Conservation (phyloP, 2,113 vertebrate species). For the Amia ocellicauda region DNA sequence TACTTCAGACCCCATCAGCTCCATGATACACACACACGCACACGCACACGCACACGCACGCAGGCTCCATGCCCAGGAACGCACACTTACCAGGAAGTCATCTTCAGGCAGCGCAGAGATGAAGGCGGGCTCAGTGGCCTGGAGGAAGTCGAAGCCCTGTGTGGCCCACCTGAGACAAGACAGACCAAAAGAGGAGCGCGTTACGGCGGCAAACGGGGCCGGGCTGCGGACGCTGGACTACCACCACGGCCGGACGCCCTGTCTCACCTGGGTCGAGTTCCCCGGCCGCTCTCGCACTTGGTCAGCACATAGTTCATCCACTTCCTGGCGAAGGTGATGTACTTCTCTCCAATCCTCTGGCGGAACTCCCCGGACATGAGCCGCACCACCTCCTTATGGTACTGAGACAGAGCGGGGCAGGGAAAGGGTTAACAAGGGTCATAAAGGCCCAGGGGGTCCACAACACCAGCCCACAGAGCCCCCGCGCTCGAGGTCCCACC, state of each 20-base stretch:
- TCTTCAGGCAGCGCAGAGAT: constrained; percentile 97
- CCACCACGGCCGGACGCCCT: neutral
- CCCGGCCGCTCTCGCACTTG: constrained; percentile 94
- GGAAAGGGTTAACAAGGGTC: neutral
- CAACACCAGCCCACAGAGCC: too few relatives aligned
- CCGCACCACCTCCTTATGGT: constrained; percentile 97
- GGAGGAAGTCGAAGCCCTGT: constrained; percentile 98
- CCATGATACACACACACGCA: too few relatives aligned
- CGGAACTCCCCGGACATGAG: constrained; percentile 96
- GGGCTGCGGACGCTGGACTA: too few relatives aligned
- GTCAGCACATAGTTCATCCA: constrained; percentile 99
- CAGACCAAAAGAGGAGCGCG: neutral
- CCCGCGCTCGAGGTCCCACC: constrained; percentile 22
- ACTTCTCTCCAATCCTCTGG: constrained; percentile 93
- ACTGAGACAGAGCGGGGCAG: constrained; percentile 64
- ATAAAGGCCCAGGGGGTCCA: too few relatives aligned
- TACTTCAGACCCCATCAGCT: too few relatives aligned
- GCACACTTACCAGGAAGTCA: constrained; percentile 87
- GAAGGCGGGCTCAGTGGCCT: constrained; percentile 94
- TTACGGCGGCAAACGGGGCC: too few relatives aligned
- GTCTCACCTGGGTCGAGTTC: constrained; percentile 90
- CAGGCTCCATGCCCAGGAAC: neutral
- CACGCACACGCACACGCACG: neutral
- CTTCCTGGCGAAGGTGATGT: constrained; percentile 91
- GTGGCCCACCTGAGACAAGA: constrained; percentile 84